phyloP scores from a whole-genome alignment of 2,888 invertebrate genomes.

The Eupithecia insigniata region DNA sequence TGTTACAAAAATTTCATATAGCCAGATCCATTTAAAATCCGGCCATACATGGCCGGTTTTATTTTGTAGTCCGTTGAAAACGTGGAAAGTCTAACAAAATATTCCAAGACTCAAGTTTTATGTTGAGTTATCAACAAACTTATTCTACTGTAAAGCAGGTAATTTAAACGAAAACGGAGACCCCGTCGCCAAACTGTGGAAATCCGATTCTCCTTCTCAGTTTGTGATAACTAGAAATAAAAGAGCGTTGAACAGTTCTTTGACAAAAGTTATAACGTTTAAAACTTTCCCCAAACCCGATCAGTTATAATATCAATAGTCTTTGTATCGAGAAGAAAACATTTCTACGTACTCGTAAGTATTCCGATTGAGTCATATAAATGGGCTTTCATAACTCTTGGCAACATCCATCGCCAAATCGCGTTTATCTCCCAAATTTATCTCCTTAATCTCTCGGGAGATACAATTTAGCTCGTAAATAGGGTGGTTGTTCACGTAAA shows the following conservation, averaged over 20 bases:
- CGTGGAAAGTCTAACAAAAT: background rate
- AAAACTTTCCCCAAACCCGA: background rate
- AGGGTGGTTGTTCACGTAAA: constrained; percentile 16
- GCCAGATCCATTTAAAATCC: too few relatives aligned
- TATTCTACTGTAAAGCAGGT: background rate
- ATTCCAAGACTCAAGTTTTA: background rate
- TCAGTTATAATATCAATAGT: background rate
- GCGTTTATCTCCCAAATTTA: constrained; percentile 24
- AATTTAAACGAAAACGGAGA: background rate
- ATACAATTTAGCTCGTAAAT: constrained; percentile 29
- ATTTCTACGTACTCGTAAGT: background rate
- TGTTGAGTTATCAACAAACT: background rate
- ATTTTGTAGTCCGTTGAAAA: background rate
- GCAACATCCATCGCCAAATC: constrained; percentile 19
- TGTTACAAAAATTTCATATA: too few relatives aligned
- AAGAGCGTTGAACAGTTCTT: background rate
- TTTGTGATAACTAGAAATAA: background rate
- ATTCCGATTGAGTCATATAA: constrained; percentile 7
- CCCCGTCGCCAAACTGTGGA: background rate
- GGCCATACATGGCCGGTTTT: too few relatives aligned
- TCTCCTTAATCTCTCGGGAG: constrained; percentile 15
- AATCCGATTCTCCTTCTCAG: background rate
- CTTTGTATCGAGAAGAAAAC: background rate
- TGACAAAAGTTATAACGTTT: background rate
- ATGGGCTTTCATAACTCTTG: constrained; percentile 15